These are phyloP conservation scores for Chaetodon auriga DNA, from an alignment of 2,113 vertebrate genomes.

Conservation along the genomic window DNA sequence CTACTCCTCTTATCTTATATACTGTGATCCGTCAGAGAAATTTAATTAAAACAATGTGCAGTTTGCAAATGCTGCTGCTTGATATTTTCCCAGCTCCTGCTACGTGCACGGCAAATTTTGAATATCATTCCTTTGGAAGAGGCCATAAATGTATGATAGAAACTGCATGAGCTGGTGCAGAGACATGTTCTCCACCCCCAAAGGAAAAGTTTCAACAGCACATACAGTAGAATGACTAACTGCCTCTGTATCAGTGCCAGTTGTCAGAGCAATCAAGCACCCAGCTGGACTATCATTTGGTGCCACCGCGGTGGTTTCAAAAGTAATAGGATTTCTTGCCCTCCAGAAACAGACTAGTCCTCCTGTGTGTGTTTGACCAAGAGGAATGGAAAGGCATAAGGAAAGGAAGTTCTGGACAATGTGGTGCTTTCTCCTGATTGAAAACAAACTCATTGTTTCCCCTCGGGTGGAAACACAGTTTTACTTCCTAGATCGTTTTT, in stretches of 20 bases:
- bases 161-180: slow-evolving; percentile 21
- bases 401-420: slow-evolving; percentile 57
- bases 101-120: not conserved
- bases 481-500: slow-evolving; percentile 39
- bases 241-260: slow-evolving; percentile 64
- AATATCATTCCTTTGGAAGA: not conserved
- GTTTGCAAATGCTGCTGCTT: not conserved
- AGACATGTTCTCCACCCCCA: slow-evolving; percentile 10
- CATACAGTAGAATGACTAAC: slow-evolving; percentile 49
- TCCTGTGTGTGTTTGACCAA: slow-evolving; percentile 71
- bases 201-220: slow-evolving; percentile 38
- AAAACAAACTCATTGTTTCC: slow-evolving; percentile 75
- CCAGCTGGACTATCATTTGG: slow-evolving; percentile 79
- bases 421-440: slow-evolving; percentile 66
- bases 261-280: slow-evolving; percentile 79
- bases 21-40: slow-evolving; percentile 10
- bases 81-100: slow-evolving; percentile 2
- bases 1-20: slow-evolving; percentile 7
- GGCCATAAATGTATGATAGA: slow-evolving; percentile 13
- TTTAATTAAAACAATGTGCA: slow-evolving; percentile 16
- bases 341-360: slow-evolving; percentile 70
- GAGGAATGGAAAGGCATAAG: slow-evolving; percentile 62
- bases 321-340: slow-evolving; percentile 82
- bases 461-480: slow-evolving; percentile 58
- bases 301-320: slow-evolving; percentile 76